These are phyloP conservation scores for Hydrolagus colliei DNA, from an alignment of 2,797 vertebrate genomes.

Conservation along the genomic window DNA sequence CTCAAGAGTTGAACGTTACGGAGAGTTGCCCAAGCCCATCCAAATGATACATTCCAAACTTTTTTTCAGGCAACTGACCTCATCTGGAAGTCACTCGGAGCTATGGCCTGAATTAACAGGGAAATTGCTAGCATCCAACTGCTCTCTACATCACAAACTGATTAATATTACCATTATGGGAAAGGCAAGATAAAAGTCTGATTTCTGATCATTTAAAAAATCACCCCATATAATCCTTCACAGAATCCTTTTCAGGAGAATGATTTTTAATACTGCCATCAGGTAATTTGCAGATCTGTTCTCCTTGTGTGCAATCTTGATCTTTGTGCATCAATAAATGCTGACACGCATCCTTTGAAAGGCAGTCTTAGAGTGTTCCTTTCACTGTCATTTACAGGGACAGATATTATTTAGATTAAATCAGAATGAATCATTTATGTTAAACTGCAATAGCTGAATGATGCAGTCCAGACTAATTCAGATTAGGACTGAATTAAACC, in stretches of 20 bases:
- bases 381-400: conserved; percentile 26
- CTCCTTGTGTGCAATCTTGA: conserved; percentile 28
- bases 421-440: conserved; percentile 29
- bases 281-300: conserved; percentile 26
- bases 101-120: neutral
- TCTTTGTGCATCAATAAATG: conserved; percentile 31
- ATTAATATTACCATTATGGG: neutral
- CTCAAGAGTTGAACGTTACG: no score
- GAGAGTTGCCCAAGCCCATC: neutral
- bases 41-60: neutral
- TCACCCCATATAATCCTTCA: neutral
- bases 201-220: conserved; percentile 11
- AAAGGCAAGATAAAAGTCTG: neutral
- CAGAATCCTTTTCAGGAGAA: conserved; percentile 20
- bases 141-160: neutral
- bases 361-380: conserved; percentile 24
- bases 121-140: conserved; percentile 4
- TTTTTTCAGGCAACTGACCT: neutral
- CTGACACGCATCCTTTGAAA: conserved; percentile 27
- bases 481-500: conserved; percentile 26
- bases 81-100: neutral
- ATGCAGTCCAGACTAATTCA: conserved; percentile 22
- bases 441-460: conserved; percentile 25
- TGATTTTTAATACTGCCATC: conserved; percentile 20
- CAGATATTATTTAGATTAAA: conserved; percentile 29